Base-by-base conservation (phyloP, 2,888 invertebrate genomes). In the Cheilosia vernalis region DNA sequence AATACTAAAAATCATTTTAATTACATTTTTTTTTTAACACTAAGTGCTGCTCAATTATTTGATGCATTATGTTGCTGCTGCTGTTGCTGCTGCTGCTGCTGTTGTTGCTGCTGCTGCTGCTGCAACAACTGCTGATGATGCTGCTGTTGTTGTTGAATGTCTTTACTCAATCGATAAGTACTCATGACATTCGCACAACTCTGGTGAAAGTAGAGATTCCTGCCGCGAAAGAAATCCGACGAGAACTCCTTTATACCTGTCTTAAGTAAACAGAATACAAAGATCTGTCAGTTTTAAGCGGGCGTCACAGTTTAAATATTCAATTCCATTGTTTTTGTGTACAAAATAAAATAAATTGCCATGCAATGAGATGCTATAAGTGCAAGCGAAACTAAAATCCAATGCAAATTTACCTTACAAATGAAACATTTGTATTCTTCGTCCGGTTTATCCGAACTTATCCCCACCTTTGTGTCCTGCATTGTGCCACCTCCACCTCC, bases 381-480 rank as follows among this genome's bases (percentile, higher is more conserved):
- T 81, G 81, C 84, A 85, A 81, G 81, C 85, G 81, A 83, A 87
- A 87, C 70, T 27, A 87, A 87, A 87, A 87, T 81, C 19, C 40
- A 83, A 87, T 83, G 78, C 82, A 87, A 87, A 87, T 87, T 93
- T 93, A 95, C 95, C 95, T 95, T 94, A 92, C 95, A 96, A 91
- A 96, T 95, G 90, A 95, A 93, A 93, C 95, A 96, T 91, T 95
- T 95, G 91, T 94, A 94, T 89, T 93, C 93, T 88, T 94, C 93
- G 89, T 94, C 94, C 88, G 92, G 91, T 89, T 93, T 91, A 89
- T 91, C 91, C 90, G 91, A 91, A 91, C 90, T 91, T 88, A 91
- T 90, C 89, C 91, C 91, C 91, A 91, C 91, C 91, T 91, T 91
- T 91, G 91, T 87, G 91, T 91, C 91, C 91, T 90, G 91, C 87